These are phyloP conservation scores for Anguilla obscura DNA, from an alignment of 2,797 vertebrate genomes.

Conservation along the genomic window DNA sequence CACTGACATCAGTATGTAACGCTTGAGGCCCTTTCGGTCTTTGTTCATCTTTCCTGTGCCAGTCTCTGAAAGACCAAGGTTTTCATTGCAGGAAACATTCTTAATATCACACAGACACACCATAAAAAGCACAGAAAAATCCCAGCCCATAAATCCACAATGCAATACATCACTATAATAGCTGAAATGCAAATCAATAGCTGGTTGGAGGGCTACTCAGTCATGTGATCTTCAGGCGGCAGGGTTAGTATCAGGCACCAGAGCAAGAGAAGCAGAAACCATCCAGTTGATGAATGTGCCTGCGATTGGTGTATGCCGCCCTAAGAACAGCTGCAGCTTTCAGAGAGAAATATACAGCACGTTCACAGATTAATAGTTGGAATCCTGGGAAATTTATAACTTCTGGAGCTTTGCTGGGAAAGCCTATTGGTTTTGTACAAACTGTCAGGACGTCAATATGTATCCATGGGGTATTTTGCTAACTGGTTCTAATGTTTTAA, in stretches of 20 bases:
- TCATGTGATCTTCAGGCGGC: slow-evolving; percentile 33
- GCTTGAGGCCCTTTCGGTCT: slow-evolving; percentile 42
- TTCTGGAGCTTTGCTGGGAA: background rate
- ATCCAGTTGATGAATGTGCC: slow-evolving; percentile 31
- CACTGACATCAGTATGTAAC: slow-evolving; percentile 32
- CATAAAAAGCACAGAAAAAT: slow-evolving; percentile 28
- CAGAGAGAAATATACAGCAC: slow-evolving; percentile 11
- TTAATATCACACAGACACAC: slow-evolving; percentile 26
- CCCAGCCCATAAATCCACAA: slow-evolving; percentile 30
- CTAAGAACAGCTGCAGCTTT: background rate
- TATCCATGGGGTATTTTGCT: background rate
- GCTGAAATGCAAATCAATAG: slow-evolving; percentile 37
- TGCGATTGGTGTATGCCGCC: background rate
- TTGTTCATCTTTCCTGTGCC: slow-evolving; percentile 34
- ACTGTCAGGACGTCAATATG: background rate
- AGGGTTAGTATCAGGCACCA: slow-evolving; percentile 20
- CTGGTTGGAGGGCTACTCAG: slow-evolving; percentile 34
- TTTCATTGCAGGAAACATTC: slow-evolving; percentile 18
- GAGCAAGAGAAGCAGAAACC: background rate
- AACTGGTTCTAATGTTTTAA: slow-evolving; percentile 2
- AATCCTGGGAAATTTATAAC: slow-evolving; percentile 10
- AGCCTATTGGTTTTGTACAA: slow-evolving; percentile 2
- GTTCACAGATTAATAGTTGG: slow-evolving; percentile 12
- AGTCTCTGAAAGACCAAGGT: slow-evolving; percentile 27
- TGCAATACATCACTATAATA: slow-evolving; percentile 40